A percentile compares a stretch with the other conserved stretches of the same genome.
Evolutionary conservation across 2,888 invertebrate species (phyloP).

Genomic region (Heliconius erato): DNA sequence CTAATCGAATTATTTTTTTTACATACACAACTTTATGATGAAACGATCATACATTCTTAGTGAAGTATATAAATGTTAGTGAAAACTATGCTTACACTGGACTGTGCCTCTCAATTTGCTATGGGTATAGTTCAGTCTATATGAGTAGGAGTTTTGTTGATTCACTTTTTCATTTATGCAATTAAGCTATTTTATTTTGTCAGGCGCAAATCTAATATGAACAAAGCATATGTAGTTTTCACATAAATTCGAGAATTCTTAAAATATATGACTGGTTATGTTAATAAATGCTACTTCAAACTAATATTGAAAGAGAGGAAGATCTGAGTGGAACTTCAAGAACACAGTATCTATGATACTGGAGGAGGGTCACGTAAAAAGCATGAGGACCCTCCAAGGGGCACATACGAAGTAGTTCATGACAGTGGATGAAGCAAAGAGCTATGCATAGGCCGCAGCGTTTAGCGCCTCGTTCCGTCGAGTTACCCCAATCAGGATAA

Average conservation of each 20-base stretch:
- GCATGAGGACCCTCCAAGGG: not conserved
- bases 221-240: not conserved
- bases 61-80: not conserved
- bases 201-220: not conserved
- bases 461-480: not conserved
- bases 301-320: not conserved
- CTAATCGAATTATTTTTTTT: too few relatives aligned
- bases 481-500: too few relatives aligned
- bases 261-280: not conserved
- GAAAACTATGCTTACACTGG: too few relatives aligned
- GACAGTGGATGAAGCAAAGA: not conserved
- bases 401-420: not conserved
- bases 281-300: not conserved
- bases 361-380: too few relatives aligned
- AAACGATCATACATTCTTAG: too few relatives aligned
- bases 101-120: too few relatives aligned
- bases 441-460: not conserved
- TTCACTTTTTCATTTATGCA: not conserved
- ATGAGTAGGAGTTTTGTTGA: not conserved
- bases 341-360: not conserved
- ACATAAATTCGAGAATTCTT: not conserved
- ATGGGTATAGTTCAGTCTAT: too few relatives aligned
- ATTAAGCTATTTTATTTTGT: not conserved
- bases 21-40: too few relatives aligned
- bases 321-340: accelerated